Conservation (phyloP, 2,113 vertebrate genomes). For the Meleagris gallopavo region DNA sequence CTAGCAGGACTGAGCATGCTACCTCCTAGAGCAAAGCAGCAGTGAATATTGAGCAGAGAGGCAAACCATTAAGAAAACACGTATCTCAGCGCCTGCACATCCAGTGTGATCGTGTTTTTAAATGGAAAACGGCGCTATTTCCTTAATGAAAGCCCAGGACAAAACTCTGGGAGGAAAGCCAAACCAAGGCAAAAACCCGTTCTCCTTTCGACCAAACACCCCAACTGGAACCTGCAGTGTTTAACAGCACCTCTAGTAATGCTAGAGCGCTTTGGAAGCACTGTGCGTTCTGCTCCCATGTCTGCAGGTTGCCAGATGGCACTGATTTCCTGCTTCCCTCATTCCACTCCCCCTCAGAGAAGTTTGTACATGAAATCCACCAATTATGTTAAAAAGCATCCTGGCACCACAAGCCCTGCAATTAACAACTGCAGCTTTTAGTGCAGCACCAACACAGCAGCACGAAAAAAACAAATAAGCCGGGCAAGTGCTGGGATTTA, state of each 20-base stretch:
- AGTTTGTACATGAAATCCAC: conserved; percentile 64
- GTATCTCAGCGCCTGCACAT: rapidly evolving
- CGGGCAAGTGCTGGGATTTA: conserved; percentile 53
- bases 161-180: neutral
- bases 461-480: conserved; percentile 63
- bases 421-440: conserved; percentile 68
- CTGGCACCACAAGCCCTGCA: conserved; percentile 54
- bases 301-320: conserved; percentile 59
- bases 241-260: neutral
- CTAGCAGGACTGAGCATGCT: rapidly evolving
- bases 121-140: neutral
- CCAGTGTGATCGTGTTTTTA: neutral
- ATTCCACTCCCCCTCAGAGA: conserved; percentile 48
- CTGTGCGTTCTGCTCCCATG: neutral
- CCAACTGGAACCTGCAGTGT: neutral
- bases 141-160: neutral
- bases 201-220: neutral
- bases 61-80: neutral
- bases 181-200: neutral
- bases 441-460: conserved; percentile 56
- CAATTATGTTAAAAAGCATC: conserved; percentile 66
- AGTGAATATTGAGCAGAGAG: neutral
- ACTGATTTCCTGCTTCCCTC: conserved; percentile 36
- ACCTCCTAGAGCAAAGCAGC: neutral
- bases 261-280: neutral